Percentiles rank a stretch among this genome's conserved stretches.
Conservation (phyloP, 2,888 invertebrate genomes). For the Lithophane semibrunnea region DNA sequence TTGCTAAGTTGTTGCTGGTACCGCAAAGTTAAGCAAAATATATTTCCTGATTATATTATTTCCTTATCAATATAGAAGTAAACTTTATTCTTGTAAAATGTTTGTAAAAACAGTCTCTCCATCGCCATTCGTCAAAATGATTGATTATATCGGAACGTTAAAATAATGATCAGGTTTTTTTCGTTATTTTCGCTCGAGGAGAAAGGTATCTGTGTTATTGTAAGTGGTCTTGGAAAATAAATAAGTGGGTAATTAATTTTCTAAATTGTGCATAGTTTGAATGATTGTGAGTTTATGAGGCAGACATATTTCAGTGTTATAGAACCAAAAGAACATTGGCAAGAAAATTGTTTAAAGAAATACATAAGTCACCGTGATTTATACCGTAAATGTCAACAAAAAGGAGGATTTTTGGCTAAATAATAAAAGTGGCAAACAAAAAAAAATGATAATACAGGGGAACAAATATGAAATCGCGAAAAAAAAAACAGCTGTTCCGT, state of each 20-base stretch:
- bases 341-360: too few species aligned
- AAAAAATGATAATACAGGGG: too few species aligned
- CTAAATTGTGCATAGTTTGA: not conserved
- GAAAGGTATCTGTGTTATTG: conserved; percentile 13
- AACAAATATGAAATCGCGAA: too few species aligned
- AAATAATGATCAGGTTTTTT: conserved; percentile 50
- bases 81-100: conserved; percentile 18
- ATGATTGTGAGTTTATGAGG: not conserved
- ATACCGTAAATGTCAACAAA: too few species aligned
- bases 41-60: conserved; percentile 8
- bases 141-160: conserved; percentile 53
- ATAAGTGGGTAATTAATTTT: not conserved
- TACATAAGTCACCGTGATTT: too few species aligned
- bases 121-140: conserved; percentile 58
- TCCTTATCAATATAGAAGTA: conserved; percentile 28
- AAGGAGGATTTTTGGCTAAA: too few species aligned
- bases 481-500: too few species aligned
- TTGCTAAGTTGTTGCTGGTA: not conserved
- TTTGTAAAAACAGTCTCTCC: conserved; percentile 16
- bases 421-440: too few species aligned
- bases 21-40: conserved; percentile 3
- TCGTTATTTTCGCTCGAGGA: conserved; percentile 15
- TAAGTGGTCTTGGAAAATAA: not conserved
- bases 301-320: not conserved
- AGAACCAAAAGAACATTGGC: too few species aligned